Conservation (phyloP, 2,797 vertebrate genomes). For the Sebastes hopkinsi region DNA sequence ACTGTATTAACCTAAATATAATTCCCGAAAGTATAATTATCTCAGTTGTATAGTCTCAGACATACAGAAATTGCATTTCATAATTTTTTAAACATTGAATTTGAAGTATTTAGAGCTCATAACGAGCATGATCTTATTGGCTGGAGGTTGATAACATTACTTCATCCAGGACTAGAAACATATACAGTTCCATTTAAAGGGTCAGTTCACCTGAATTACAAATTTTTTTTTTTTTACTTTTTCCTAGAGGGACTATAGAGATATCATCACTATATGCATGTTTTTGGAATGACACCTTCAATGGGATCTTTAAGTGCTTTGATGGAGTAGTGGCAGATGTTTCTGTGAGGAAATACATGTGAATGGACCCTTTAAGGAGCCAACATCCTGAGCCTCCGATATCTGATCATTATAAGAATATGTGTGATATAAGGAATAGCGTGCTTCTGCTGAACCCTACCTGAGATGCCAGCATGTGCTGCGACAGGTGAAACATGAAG, state of each 20-base stretch:
- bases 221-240: background rate
- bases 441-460: constrained; percentile 66
- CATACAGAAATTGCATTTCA: background rate
- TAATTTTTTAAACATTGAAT: background rate
- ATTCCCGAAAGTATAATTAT: background rate
- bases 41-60: background rate
- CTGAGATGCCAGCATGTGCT: constrained; percentile 92
- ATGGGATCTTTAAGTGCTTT: background rate
- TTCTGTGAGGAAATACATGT: background rate
- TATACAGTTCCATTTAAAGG: background rate
- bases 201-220: background rate
- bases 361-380: background rate
- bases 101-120: background rate
- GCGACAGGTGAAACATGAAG: constrained; percentile 89
- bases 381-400: background rate
- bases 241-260: background rate
- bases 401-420: background rate
- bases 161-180: background rate
- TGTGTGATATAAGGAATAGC: background rate
- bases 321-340: background rate
- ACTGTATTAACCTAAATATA: background rate
- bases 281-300: background rate
- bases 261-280: background rate
- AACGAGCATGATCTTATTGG: background rate
- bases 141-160: background rate